phyloP scores from a whole-genome alignment of 2,888 invertebrate genomes.

The Lycocerus yunnanus region DNA sequence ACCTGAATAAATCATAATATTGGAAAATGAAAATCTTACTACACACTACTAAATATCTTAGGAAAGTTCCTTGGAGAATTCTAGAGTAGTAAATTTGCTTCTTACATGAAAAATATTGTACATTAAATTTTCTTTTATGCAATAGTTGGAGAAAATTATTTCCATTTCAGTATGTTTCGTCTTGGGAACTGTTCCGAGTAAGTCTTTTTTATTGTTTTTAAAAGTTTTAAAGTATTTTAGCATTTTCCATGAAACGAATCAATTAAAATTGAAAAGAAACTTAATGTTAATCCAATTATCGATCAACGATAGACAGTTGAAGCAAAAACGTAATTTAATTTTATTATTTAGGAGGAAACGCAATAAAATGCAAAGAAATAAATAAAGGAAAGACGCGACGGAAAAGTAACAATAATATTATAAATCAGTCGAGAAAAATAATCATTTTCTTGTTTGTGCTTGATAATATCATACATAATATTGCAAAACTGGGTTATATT shows the following conservation, averaged over 20 bases:
- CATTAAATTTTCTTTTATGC: neutral
- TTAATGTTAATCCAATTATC: neutral
- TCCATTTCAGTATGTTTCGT: neutral
- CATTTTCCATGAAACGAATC: neutral
- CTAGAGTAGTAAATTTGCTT: neutral
- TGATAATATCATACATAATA: neutral
- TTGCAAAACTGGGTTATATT: neutral
- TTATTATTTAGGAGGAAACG: neutral
- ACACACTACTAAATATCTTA: constrained; percentile 14
- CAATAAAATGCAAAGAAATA: neutral
- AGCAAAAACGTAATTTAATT: neutral
- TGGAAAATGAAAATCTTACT: constrained; percentile 19
- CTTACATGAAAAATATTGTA: neutral
- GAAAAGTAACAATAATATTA: neutral
- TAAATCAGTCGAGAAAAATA: neutral
- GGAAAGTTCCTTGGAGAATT: constrained; percentile 10
- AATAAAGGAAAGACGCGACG: neutral
- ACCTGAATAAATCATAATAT: constrained; percentile 28
- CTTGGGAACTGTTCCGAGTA: neutral
- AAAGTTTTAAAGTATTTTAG: neutral
- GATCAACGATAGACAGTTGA: neutral
- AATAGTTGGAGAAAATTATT: neutral
- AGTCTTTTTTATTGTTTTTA: neutral
- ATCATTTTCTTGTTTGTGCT: neutral
- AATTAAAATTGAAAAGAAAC: neutral